phyloP scores from a whole-genome alignment of 2,797 vertebrate species.

The Neostethus bicornis region DNA sequence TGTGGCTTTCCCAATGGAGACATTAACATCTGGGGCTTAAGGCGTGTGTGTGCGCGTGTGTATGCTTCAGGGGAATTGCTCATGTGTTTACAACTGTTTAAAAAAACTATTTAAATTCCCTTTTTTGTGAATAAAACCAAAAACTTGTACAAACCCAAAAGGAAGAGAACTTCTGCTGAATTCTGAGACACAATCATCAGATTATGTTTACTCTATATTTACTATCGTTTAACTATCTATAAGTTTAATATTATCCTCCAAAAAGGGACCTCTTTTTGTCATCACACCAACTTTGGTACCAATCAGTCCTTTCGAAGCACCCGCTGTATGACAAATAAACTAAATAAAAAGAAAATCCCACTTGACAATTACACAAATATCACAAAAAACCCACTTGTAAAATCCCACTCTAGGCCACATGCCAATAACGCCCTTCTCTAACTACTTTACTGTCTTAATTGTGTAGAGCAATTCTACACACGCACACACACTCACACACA shows the following conservation, averaged over 20 bases:
- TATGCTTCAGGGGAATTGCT: constrained; percentile 19
- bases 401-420: constrained; percentile 28
- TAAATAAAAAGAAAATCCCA: constrained; percentile 5
- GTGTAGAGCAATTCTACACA: constrained; percentile 1
- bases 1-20: constrained; percentile 76
- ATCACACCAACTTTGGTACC: constrained; percentile 11
- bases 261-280: constrained; percentile 40
- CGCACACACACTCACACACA: not conserved
- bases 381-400: not conserved
- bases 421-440: constrained; percentile 37
- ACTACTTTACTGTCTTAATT: constrained; percentile 16
- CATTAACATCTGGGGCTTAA: constrained; percentile 80
- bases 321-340: constrained; percentile 23
- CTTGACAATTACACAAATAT: constrained; percentile 21
- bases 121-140: not conserved
- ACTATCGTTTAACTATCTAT: too few relatives aligned
- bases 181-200: not conserved
- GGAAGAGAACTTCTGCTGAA: constrained; percentile 22
- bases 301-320: not conserved
- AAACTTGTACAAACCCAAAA: not conserved
- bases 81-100: constrained; percentile 34
- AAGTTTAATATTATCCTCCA: too few relatives aligned
- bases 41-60: constrained; percentile 42
- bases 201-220: too few relatives aligned
- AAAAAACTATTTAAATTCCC: constrained; percentile 40